These are phyloP conservation scores for Toxonevra muliebris DNA, from an alignment of 2,888 invertebrate genomes.

Conservation along the genomic window DNA sequence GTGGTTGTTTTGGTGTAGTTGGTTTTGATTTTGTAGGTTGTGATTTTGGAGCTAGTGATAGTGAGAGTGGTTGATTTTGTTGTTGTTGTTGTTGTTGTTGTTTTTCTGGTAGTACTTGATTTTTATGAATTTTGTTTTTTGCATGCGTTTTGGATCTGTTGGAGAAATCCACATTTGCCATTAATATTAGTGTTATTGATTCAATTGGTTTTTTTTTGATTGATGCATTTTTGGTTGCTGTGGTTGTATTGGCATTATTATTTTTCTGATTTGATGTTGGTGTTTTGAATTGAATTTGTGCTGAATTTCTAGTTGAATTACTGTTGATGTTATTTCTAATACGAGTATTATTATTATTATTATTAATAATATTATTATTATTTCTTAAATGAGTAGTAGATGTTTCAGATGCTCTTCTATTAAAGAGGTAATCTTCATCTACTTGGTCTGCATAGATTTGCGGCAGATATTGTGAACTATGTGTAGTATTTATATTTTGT, in stretches of 20 bases:
- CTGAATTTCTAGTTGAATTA: slow-evolving; percentile 7
- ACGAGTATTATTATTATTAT: slow-evolving; percentile 26
- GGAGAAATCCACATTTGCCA: slow-evolving; percentile 60
- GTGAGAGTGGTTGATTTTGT: slow-evolving; percentile 36
- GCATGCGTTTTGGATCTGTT: slow-evolving; percentile 61
- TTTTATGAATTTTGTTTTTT: slow-evolving; percentile 51
- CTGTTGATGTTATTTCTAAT: slow-evolving; percentile 30
- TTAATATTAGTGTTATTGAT: slow-evolving; percentile 53
- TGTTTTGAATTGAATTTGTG: slow-evolving; percentile 34
- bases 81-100: slow-evolving; percentile 42
- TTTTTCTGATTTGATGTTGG: slow-evolving; percentile 21
- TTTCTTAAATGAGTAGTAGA: slow-evolving; percentile 16
- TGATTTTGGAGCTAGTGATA: slow-evolving; percentile 22
- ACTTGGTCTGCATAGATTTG: slow-evolving; percentile 11
- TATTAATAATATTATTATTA: slow-evolving; percentile 19
- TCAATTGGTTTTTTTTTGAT: slow-evolving; percentile 52
- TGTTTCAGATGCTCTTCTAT: slow-evolving; percentile 38
- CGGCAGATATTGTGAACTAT: slow-evolving; percentile 24
- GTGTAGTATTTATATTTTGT: not conserved
- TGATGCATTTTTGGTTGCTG: slow-evolving; percentile 2
- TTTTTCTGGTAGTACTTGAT: slow-evolving; percentile 49
- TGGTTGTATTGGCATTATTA: not conserved
- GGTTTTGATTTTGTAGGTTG: slow-evolving; percentile 14
- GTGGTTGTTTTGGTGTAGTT: slow-evolving; percentile 12
- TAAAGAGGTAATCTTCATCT: slow-evolving; percentile 39